Percentiles rank a stretch among this genome's conserved stretches.
These are phyloP conservation scores for Diplolepis rosae DNA, from an alignment of 2,888 invertebrate species.

Conservation along the genomic window DNA sequence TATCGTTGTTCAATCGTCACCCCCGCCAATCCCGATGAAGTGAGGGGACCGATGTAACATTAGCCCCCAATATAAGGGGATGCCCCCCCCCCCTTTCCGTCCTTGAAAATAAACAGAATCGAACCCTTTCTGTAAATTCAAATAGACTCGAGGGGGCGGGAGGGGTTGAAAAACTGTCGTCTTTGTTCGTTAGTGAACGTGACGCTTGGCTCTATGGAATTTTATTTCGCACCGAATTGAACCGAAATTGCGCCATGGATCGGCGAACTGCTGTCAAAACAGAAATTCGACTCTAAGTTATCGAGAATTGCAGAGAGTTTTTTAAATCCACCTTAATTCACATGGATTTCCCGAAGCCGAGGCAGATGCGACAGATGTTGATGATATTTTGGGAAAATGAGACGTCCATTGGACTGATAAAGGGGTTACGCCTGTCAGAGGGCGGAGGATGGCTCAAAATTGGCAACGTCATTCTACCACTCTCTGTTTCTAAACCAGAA, in stretches of 20 bases:
- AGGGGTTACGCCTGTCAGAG: constrained; percentile 26
- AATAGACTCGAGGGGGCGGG: constrained; percentile 56
- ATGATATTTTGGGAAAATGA: constrained; percentile 42
- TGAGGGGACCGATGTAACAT: constrained; percentile 49
- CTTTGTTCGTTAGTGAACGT: constrained; percentile 58
- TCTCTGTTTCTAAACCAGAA: neutral
- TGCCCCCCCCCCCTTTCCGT: constrained; percentile 43
- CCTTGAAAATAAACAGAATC: constrained; percentile 69
- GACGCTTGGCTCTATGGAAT: constrained; percentile 40
- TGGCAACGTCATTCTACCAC: neutral
- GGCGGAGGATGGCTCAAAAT: neutral
- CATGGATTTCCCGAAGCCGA: constrained; percentile 49
- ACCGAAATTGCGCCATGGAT: constrained; percentile 59
- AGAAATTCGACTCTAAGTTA: constrained; percentile 66
- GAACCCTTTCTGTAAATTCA: constrained; percentile 68
- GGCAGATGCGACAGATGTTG: constrained; percentile 37
- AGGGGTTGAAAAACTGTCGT: constrained; percentile 43
- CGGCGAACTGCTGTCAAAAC: constrained; percentile 71
- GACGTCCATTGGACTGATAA: constrained; percentile 32
- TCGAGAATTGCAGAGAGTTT: constrained; percentile 37
- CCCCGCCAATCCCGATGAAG: constrained; percentile 17
- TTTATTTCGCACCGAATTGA: constrained; percentile 30
- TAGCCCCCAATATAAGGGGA: constrained; percentile 46
- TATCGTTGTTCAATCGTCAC: constrained; percentile 31
- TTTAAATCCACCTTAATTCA: constrained; percentile 2